Evolutionary conservation across 2,797 vertebrate genomes (phyloP), one percentile per base, ranked within the genome.

Genomic region (Microhierax caerulescens): DNA sequence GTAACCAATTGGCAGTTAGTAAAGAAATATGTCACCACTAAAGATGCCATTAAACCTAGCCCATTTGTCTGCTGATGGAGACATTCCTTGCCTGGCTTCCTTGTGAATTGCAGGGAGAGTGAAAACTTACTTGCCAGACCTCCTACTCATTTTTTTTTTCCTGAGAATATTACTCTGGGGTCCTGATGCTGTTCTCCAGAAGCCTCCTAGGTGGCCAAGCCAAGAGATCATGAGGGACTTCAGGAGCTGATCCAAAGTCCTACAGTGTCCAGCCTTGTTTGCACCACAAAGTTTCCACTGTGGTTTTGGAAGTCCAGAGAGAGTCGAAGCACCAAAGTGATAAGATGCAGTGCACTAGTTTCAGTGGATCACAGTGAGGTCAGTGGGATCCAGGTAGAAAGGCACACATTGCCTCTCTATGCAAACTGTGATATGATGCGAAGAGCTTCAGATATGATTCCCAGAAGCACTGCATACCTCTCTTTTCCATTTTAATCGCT

Each of bases 11-110:
- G 89, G 54, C 69, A 81, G 51, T 32, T 54, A 78, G 51, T 74
- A 30, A 36, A 82, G 76, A 88, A 90, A 87, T 81, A 24, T 84
- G 93, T 91, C 72, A 65, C 74, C 3, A 1, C 17, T 77, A 17
- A 56, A 37, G 75, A 80, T 88, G 85, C 72, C 61, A 70, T 86
- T 89, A 54, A 88, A 60, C 78, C 57, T 24, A 64, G 34, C 47
- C 56, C 37, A 60, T 89, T 85, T 89, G 76, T 93, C 74, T 95
- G 48, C 68, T 88, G 32, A 43, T 88, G 87, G 89, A 91, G 72
- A 90, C 82, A 73, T 85, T 95, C 69, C 50, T 94, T 70, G 82
- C 94, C 85, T 91, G 79, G 72, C 48, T 96, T 94, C 60, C 78
- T 68, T 0, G 0, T 91, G 90, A 96, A 85, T 94, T 85, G 88